These are phyloP conservation scores for Cladopsammia gracilis DNA, from an alignment of 64 coral and sea anemone species.

Conservation along the genomic window DNA sequence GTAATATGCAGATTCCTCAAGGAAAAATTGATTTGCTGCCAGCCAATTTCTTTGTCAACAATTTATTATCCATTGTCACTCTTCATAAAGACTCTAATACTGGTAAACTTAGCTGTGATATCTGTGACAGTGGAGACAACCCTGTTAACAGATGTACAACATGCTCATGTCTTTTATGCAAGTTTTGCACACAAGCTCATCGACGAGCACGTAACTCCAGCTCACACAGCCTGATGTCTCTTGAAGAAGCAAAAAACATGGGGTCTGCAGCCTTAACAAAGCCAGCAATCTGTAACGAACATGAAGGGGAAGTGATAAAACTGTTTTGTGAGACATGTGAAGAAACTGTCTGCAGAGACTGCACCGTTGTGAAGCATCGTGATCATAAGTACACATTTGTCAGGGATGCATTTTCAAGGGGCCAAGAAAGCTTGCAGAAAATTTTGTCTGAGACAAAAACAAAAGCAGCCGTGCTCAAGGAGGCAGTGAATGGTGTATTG, in stretches of 20 bases:
- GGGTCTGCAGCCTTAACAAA: neutral
- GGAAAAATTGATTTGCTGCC: conserved; percentile 24
- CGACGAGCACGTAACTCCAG: neutral
- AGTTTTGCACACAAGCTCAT: conserved; percentile 1
- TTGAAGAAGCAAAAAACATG: conserved; percentile 8
- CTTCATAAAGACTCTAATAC: neutral
- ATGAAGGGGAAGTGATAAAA: neutral
- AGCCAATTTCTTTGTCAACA: conserved; percentile 21
- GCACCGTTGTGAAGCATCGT: conserved; percentile 16
- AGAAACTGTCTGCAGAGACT: conserved; percentile 3
- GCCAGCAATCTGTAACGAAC: conserved; percentile 1
- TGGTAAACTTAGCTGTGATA: neutral
- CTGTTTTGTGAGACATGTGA: conserved; percentile 25
- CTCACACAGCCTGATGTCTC: neutral
- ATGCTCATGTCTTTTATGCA: neutral
- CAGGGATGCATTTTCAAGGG: neutral
- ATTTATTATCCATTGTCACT: neutral
- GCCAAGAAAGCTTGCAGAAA: neutral
- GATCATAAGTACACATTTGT: conserved; percentile 14
- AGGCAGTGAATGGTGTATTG: neutral
- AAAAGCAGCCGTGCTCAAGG: neutral
- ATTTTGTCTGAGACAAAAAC: neutral
- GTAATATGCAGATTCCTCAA: neutral
- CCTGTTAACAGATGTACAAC: conserved; percentile 16
- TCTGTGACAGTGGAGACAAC: conserved; percentile 7